Percentiles rank a stretch among this genome's conserved stretches.
Conservation (phyloP, 2,797 vertebrate species). For the Anableps anableps region DNA sequence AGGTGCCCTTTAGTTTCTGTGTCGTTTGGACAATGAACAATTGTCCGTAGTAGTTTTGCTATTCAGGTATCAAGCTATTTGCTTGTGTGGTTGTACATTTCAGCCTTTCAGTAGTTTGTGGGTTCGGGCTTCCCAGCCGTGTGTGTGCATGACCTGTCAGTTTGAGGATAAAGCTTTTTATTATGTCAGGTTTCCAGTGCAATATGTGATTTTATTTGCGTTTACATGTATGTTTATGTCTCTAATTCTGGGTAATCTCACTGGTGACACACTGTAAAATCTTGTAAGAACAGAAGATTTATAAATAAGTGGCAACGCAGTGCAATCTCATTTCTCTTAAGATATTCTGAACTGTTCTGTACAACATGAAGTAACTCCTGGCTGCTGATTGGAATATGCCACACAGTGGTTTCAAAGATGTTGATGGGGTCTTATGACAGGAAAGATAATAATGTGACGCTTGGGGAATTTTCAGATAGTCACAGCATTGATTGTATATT, state of each 20-base stretch:
- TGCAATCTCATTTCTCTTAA: not conserved
- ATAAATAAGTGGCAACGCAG: not conserved
- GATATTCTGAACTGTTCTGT: not conserved
- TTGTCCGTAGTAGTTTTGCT: not conserved
- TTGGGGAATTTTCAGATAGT: not conserved
- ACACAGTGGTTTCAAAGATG: not conserved
- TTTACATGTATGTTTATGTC: not conserved
- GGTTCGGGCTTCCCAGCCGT: not conserved
- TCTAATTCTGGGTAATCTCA: not conserved
- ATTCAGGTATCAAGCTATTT: not conserved
- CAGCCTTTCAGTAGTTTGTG: not conserved
- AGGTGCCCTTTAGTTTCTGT: not conserved
- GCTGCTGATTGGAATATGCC: not conserved
- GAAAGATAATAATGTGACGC: not conserved
- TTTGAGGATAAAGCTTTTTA: not conserved
- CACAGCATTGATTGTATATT: not conserved
- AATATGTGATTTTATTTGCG: too few species aligned
- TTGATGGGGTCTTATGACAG: not conserved
- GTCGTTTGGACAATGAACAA: not conserved
- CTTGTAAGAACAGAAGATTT: not conserved
- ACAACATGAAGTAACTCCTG: not conserved
- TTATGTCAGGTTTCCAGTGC: not conserved
- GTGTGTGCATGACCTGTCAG: not conserved
- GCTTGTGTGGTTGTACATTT: not conserved
- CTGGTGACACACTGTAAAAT: not conserved